Conservation (phyloP, 2,888 invertebrate genomes). For the Pandemis corylana region DNA sequence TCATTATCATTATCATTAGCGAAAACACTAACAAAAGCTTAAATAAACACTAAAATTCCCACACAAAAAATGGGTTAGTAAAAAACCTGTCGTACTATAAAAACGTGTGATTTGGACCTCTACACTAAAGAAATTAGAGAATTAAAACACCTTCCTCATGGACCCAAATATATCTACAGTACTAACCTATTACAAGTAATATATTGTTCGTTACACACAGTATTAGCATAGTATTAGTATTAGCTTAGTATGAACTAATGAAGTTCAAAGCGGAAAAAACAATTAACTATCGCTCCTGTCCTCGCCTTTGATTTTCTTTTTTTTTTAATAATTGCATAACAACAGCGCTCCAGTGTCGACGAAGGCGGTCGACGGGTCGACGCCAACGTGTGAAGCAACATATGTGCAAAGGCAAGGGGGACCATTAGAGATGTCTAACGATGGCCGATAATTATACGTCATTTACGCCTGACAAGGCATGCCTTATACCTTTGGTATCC, state of each 20-base stretch:
- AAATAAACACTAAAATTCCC: too few species aligned
- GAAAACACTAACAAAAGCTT: too few species aligned
- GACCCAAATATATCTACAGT: too few species aligned
- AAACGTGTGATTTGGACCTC: too few species aligned
- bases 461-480: constrained; percentile 7
- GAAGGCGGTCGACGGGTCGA: not conserved
- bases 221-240: not conserved
- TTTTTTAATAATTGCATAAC: too few species aligned
- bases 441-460: constrained; percentile 46
- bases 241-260: not conserved
- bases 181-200: too few species aligned
- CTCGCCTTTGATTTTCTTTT: not conserved
- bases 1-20: too few species aligned
- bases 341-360: not conserved
- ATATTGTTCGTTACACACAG: not conserved
- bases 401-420: constrained; percentile 60
- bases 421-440: constrained; percentile 62
- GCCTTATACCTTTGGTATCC: not conserved
- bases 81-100: too few species aligned
- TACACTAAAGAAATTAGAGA: too few species aligned
- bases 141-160: too few species aligned
- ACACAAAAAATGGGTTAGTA: too few species aligned
- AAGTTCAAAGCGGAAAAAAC: not conserved
- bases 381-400: constrained; percentile 62
- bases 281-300: not conserved